phyloP scores from a whole-genome alignment of 92 coral and sea anemone genomes.

The Porites evermanni region DNA sequence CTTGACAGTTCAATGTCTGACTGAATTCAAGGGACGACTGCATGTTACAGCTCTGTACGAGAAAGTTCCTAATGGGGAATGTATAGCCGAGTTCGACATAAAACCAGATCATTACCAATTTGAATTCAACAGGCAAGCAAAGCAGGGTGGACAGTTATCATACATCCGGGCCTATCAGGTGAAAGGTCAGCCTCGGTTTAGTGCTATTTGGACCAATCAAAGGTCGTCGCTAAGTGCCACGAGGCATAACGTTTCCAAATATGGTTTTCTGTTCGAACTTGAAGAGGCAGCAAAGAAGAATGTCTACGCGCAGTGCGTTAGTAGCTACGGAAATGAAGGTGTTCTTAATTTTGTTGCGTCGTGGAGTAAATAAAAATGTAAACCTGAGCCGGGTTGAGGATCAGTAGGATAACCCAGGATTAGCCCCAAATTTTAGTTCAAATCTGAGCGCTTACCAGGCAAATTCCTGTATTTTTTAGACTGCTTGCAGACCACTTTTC shows the following conservation, averaged over 20 bases:
- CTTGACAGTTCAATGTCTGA: constrained; percentile 38
- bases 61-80: constrained; percentile 23
- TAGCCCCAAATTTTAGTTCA: too few species aligned
- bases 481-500: too few species aligned
- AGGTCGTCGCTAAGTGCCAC: constrained; percentile 24
- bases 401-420: too few species aligned
- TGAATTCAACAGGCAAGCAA: constrained; percentile 38
- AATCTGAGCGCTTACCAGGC: too few species aligned
- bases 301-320: constrained; percentile 32
- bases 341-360: constrained; percentile 48
- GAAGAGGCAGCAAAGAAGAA: constrained; percentile 41
- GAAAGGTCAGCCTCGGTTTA: constrained; percentile 51
- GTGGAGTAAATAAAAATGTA: constrained; percentile 19
- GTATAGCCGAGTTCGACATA: constrained; percentile 44
- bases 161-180: constrained; percentile 42
- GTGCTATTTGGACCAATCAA: constrained; percentile 49
- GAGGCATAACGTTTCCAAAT: constrained; percentile 49
- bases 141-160: constrained; percentile 24
- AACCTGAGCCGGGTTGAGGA: background rate
- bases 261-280: constrained; percentile 42
- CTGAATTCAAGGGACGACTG: constrained; percentile 49
- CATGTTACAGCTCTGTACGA: constrained; percentile 50
- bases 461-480: too few species aligned
- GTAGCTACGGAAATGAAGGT: constrained; percentile 35
- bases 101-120: constrained; percentile 54